Percentiles rank a stretch among this genome's conserved stretches.
Conservation (phyloP, 2,797 vertebrate genomes). For the Columba guinea region DNA sequence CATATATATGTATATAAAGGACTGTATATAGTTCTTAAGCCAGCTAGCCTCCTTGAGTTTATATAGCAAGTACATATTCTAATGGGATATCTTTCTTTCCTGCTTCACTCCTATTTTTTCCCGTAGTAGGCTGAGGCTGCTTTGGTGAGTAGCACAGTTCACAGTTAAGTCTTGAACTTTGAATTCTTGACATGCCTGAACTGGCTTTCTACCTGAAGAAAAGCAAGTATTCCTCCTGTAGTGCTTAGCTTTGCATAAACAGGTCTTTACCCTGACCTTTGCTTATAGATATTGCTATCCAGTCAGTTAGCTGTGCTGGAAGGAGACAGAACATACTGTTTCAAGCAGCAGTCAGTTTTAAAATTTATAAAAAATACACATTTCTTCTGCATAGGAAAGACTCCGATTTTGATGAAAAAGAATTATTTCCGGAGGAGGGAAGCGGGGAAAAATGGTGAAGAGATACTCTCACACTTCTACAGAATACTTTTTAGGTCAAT, state of each 20-base stretch:
- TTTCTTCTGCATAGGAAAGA: not conserved
- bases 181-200: conserved; percentile 76
- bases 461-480: not conserved
- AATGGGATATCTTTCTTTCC: not conserved
- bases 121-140: not conserved
- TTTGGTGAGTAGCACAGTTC: conserved; percentile 28
- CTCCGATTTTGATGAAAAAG: not conserved
- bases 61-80: not conserved
- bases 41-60: not conserved
- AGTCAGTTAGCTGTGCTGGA: not conserved
- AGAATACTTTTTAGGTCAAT: not conserved
- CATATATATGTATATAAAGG: not conserved
- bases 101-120: not conserved
- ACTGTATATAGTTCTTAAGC: not conserved
- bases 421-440: not conserved
- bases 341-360: not conserved
- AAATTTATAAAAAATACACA: not conserved
- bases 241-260: conserved; percentile 57
- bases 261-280: conserved; percentile 38
- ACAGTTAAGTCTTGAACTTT: conserved; percentile 53
- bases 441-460: not conserved
- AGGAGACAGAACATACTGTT: not conserved
- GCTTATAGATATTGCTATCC: conserved; percentile 16
- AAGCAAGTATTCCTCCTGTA: conserved; percentile 53
- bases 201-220: conserved; percentile 61